Evolutionary conservation across 2,113 vertebrate species (phyloP), one percentile per base, ranked within the genome.

Genomic region (Origma solitaria): DNA sequence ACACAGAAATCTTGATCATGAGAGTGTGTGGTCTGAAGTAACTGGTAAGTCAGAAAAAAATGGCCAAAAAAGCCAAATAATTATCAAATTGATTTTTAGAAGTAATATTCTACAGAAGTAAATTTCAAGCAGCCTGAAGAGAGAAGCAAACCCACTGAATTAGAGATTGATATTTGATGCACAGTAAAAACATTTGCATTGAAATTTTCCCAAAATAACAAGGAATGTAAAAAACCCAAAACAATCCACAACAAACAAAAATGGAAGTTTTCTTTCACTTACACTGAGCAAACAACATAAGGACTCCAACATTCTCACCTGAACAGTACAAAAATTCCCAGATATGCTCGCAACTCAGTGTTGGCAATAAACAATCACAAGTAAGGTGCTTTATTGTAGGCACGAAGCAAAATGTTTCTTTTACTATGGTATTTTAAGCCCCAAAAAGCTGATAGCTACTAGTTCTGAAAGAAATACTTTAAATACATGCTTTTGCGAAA

Each of bases 181-280:
- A 33, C 28, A 81, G 60, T 24, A 25, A 15, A 53, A 72, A 64
- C 84, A 49, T 25, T 6, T 61, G 15, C 54, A 49, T 33, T 37
- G 40, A 18, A 65, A 44, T 33, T 82, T 65, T 37, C 19, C 16
- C 51, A 65, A 70, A 54, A 70, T 40, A 77, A 49, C 17, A 73
- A 1, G 15, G 18, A 61, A 84, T 3, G 7, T 10, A 12, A 65
- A 38, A 27, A 61, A 69, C 7, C 0, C 1, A 9, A 18, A 15
- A 12, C 49, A 31, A 20, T 25, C 47, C 56, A 31, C n/a, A 58
- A 14, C 31, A 81, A 71, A 28, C 4, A 31, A 80, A 64, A 7
- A 11, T 1, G 3, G n/a, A 78, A 33, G 9, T 57, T 84, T 87
- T 75, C 20, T 49, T 79, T 47, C 30, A 44, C 35, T 76, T 45